A percentile compares a stretch with the other conserved stretches of the same genome.
Evolutionary conservation across 2,797 vertebrate genomes (phyloP).

Genomic region (Morus bassanus): DNA sequence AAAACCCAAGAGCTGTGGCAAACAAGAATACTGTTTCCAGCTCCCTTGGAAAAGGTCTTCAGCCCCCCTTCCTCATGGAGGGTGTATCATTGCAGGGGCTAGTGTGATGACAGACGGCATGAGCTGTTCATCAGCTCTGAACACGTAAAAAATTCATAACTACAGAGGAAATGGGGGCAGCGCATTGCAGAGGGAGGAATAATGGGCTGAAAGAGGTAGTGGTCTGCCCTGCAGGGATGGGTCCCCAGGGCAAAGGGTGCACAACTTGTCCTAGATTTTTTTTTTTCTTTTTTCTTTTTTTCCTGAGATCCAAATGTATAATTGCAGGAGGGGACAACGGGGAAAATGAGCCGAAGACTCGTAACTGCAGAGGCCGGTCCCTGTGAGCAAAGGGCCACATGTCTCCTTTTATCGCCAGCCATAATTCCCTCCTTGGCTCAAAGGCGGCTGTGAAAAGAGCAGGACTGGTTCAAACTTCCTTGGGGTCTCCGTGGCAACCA

Average conservation of each 20-base stretch:
- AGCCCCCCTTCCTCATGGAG: neutral
- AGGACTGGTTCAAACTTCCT: conserved; percentile 92
- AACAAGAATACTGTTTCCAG: neutral
- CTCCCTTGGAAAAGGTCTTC: neutral
- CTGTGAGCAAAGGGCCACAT: conserved; percentile 86
- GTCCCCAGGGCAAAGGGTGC: conserved; percentile 14
- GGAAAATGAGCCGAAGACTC: conserved; percentile 48
- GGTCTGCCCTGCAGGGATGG: neutral
- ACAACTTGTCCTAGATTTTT: conserved; percentile 30
- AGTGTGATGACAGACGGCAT: accelerated
- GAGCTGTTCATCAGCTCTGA: neutral
- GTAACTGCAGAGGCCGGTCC: conserved; percentile 77
- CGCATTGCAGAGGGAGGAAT: neutral
- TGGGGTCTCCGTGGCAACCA: conserved; percentile 95
- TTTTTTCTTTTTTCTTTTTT: neutral
- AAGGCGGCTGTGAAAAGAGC: conserved; percentile 92
- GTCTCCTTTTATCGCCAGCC: conserved; percentile 90
- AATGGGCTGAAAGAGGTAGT: conserved; percentile 36
- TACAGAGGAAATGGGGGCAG: neutral
- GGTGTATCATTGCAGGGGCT: neutral
- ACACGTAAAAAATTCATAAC: neutral
- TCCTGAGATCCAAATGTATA: neutral
- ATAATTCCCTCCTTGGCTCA: conserved; percentile 80
- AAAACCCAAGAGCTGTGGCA: neutral
- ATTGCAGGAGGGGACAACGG: conserved; percentile 28